These are phyloP conservation scores for Alosa sapidissima DNA, from an alignment of 2,797 vertebrate species.

Conservation along the genomic window DNA sequence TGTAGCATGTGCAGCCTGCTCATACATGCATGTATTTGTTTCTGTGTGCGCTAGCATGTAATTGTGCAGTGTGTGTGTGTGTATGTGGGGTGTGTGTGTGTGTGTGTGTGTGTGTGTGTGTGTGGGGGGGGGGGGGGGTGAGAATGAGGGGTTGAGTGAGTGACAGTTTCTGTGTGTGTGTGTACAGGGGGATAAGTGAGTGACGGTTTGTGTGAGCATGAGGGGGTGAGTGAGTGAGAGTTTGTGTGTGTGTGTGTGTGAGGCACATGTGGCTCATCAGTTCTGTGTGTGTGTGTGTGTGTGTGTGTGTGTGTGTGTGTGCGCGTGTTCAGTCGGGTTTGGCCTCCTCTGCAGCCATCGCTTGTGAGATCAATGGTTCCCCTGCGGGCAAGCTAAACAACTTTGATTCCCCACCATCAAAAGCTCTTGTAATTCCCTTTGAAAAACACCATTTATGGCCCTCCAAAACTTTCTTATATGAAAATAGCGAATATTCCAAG, in stretches of 20 bases:
- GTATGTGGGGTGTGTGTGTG: too few relatives aligned
- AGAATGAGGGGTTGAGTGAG: too few relatives aligned
- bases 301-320: conserved; percentile 12
- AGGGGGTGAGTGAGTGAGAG: neutral
- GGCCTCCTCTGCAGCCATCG: conserved; percentile 17
- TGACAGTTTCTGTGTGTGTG: too few relatives aligned
- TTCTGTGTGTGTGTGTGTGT: conserved; percentile 30
- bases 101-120: too few relatives aligned
- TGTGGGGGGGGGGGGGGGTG: too few relatives aligned
- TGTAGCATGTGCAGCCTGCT: too few relatives aligned
- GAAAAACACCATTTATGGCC: conserved; percentile 50
- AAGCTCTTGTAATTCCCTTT: conserved; percentile 50
- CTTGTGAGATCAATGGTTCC: conserved; percentile 45
- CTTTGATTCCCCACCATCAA: conserved; percentile 55
- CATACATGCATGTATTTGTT: too few relatives aligned
- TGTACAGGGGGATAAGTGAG: too few relatives aligned
- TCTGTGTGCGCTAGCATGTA: too few relatives aligned
- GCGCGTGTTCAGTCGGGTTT: neutral
- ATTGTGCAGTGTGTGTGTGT: too few relatives aligned
- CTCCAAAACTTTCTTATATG: conserved; percentile 41
- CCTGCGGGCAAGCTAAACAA: conserved; percentile 37
- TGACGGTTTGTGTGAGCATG: neutral
- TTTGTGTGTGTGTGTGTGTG: neutral
- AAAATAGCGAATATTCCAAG: conserved; percentile 49
- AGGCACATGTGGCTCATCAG: conserved; percentile 40